Base-by-base conservation (phyloP, 1,140 invertebrate species). In the Conopomorpha cramerella region DNA sequence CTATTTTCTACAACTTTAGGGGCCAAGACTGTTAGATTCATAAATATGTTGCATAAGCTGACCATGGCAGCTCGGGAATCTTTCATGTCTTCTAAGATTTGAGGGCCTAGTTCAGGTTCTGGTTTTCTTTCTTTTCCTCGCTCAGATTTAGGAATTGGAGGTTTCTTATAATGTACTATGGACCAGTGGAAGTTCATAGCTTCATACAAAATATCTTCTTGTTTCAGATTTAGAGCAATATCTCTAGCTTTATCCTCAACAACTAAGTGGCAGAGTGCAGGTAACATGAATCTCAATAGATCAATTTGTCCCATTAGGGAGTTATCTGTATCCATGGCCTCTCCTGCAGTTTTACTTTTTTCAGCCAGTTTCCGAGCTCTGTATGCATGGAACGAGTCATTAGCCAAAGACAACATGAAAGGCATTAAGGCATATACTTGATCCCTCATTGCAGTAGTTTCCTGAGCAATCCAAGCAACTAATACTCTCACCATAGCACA, bases 1-100 rank as follows among this genome's bases (percentile, higher is more conserved):
- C 87, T 88, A 38, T 87, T 83, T 55, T 92, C 86, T 2, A 93
- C 90, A 11, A 89, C 66, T 64, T 91, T 89, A 0, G 87, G 83
- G 61, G 95, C 93, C 16, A 95, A 62, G 1, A 96, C 93, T 8
- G 90, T 90, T 0, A 96, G 82, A 54, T 96, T 96, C 89, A 96
- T 93, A 27, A 96, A 86, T 29, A 95, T 87, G 50, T 95, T 95
- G 65, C 92, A 95, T 1, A 93, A 83, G 36, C 91, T 91, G 13
- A 92, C 86, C 79, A 96, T 89, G 0, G 91, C 90, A 4, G 83
- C 78, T 35, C 90, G 82, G 0, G 90, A 91, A 56, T 91, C 88
- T 51, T 87, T 87, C 86, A 92, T 91, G 45, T 91, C 86, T 49
- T 90, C 89, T 34, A 90, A 60, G 30, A 89, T 61, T 51, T 86